Evolutionary conservation across 2,888 invertebrate species (phyloP), one percentile per base, ranked within the genome.

Genomic region (Heliconius cydno): DNA sequence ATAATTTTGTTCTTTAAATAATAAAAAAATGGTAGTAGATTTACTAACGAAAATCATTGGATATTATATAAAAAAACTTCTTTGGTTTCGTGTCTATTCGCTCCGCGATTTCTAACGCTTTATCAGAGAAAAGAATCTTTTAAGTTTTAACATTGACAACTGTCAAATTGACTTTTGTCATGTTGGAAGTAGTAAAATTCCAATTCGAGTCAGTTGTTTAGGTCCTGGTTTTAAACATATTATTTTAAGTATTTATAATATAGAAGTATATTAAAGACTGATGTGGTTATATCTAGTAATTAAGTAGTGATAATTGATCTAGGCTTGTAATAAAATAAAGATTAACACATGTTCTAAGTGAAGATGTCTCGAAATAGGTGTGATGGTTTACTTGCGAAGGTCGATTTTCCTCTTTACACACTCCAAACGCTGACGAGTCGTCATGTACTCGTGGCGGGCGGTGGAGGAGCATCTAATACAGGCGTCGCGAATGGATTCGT

Each of bases 401-500:
- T 98, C 73, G 98, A 98, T 96, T 98, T 99, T 95, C 99, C 99
- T 9, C 96, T 99, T 81, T 99, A 99, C 91, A 97, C 98, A 4
- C 96, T 99, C 57, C 97, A 98, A 94, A 97, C 98, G 95, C 95
- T 99, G 81, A 98, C 98, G 52, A 98, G 98, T 92, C 96, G 98
- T 85, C 99, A 99, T 95, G 97, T 99, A 86, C 95, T 99, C 82
- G 98, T 99, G 73, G 99, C 98, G 83, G 99, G 99, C 78, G 99
- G 99, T 78, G 99, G 99, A 81, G 99, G 99, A 79, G 97, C 98
- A 63, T 97, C 99, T 25, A 99, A 99, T 92, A 99, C 99, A 71
- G 99, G 99, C 78, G 98, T 99, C 79, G 97, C 98, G 63, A 99
- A 99, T 96, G 98, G 98, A 91, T 98, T 99, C 95, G 99, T 98